A percentile compares a stretch with the other conserved stretches of the same genome.
These are phyloP conservation scores for Gallinago media DNA, from an alignment of 2,113 vertebrate species.

Conservation along the genomic window DNA sequence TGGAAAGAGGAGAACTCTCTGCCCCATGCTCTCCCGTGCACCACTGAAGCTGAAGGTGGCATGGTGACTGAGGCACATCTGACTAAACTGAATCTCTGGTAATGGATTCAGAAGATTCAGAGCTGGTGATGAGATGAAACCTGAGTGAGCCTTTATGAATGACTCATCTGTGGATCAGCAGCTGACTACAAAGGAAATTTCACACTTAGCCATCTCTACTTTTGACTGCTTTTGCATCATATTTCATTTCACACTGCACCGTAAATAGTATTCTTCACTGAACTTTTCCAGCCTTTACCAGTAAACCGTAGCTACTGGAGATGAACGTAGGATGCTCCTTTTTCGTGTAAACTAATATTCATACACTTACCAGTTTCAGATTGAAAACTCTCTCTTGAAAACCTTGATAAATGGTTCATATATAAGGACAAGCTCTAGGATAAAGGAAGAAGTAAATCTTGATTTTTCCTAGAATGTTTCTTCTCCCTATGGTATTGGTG, in stretches of 20 bases:
- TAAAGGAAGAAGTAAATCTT: not conserved
- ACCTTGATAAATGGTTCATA: not conserved
- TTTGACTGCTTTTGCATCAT: not conserved
- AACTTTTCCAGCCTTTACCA: not conserved
- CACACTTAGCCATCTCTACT: not conserved
- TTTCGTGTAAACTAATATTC: not conserved
- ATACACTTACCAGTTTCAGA: fast-evolving
- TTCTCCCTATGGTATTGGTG: not conserved
- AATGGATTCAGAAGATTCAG: not conserved
- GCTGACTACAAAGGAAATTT: constrained; percentile 20
- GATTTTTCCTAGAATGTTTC: not conserved
- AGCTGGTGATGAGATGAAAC: constrained; percentile 17
- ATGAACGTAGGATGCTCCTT: not conserved
- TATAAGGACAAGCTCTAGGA: not conserved
- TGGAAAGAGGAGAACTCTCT: not conserved
- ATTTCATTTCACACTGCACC: constrained; percentile 11
- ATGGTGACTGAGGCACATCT: not conserved
- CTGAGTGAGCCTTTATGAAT: not conserved
- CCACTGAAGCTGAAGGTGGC: not conserved
- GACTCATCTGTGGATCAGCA: constrained; percentile 25
- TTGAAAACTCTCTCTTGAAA: not conserved
- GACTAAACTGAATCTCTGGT: not conserved
- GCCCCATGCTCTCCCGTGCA: not conserved
- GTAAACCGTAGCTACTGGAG: not conserved
- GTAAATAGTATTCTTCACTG: not conserved